Evolutionary conservation across 2,113 vertebrate genomes (phyloP), one percentile per base, ranked within the genome.

Genomic region (Chamaetylas fuelleborni): DNA sequence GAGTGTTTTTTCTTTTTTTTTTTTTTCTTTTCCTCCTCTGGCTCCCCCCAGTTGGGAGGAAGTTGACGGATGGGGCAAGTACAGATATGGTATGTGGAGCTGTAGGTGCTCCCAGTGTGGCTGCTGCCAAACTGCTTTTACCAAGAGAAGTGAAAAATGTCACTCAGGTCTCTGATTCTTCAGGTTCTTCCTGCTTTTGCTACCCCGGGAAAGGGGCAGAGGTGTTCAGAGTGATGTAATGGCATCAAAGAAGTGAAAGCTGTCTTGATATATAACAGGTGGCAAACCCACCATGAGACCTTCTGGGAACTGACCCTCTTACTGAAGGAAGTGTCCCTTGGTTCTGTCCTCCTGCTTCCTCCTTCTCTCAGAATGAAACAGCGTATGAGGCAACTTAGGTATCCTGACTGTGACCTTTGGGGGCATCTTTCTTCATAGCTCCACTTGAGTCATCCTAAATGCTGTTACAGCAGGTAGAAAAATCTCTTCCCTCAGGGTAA

Each of bases 401-500:
- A 45, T 72, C 38, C 43, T 17, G 6, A n/a, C n/a, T 42, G 26
- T 47, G 16, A 70, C 86, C 64, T 95, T 77, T 78, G 47, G 60
- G 29, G 24, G 23, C 47, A 15, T 78, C 64, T 95, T 90, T 96
- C 73, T 57, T 93, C 60, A 48, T 25, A 81, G 54, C 33, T 81
- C 22, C 13, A 2, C 60, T 64, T 71, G 86, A 93, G 76, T 96
- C 72, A 92, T 93, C 74, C 47, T 79, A 56, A 83, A 42, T 62
- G 42, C 79, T 92, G 34, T 88, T 90, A 77, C 17, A 83, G 76
- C 58, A 88, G 64, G 60, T 69, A 78, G 88, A 88, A 95, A 58
- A 94, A 88, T 83, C 64, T 73, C 38, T 88, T 3, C 85, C 92
- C 71, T 93, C 19, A 1, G 88, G 91, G 33, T 31, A 51, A 66